Conservation (phyloP, 2,888 invertebrate species). For the Aelia acuminata region DNA sequence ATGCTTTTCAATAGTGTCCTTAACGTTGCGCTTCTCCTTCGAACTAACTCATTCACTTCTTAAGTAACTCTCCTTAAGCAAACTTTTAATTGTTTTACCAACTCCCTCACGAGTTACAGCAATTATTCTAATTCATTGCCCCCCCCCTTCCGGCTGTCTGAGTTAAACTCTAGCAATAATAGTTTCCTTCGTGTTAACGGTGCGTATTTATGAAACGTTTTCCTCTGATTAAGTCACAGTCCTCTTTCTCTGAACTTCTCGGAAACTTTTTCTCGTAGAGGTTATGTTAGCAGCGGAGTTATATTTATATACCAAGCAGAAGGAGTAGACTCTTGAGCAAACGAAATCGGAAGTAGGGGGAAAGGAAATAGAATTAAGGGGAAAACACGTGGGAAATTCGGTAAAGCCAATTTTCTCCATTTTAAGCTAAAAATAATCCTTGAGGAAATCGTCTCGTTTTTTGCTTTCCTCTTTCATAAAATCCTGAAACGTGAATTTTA, state of each 20-base stretch:
- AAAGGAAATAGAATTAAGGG: not conserved
- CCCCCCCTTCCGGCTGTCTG: too few species aligned
- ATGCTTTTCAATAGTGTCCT: not conserved
- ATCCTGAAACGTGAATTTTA: not conserved
- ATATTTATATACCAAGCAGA: not conserved
- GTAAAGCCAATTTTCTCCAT: not conserved
- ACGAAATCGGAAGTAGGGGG: not conserved
- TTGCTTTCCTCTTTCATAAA: not conserved
- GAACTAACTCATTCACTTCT: not conserved
- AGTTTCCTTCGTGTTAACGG: not conserved
- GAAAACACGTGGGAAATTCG: not conserved
- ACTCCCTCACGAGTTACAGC: not conserved
- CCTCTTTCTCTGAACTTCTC: not conserved
- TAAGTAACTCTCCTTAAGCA: not conserved
- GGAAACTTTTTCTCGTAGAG: not conserved
- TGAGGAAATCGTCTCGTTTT: not conserved
- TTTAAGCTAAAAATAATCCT: not conserved
- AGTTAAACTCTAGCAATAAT: not conserved
- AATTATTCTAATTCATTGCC: constrained; percentile 30
- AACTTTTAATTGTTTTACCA: constrained; percentile 39
- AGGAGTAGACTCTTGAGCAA: not conserved
- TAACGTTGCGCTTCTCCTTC: not conserved
- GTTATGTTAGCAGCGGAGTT: not conserved
- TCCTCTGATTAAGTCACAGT: not conserved
- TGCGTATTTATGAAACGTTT: not conserved